Base-by-base conservation (phyloP, 2,888 invertebrate species). In the Mechanitis messenoides region DNA sequence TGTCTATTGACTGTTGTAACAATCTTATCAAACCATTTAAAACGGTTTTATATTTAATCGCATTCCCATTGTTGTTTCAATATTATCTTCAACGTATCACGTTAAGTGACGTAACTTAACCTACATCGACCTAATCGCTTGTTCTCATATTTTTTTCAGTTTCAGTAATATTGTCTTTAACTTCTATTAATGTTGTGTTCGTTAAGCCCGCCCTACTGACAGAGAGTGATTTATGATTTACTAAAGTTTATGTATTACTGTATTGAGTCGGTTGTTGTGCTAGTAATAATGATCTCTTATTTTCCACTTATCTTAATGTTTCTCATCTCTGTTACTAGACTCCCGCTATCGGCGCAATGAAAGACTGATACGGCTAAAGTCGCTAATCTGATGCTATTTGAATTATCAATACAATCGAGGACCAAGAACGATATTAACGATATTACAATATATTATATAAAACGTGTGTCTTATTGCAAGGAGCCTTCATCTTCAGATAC, bases 351-450 rank as follows among this genome's bases (percentile, higher is more conserved):
- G 35, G 28, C 28, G 35, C 38, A 54, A 50, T 45, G 50, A 9
- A 61, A 66, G 64, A 61, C 66, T 66, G 66, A 66, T 66, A 64
- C 56, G 53, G 20, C 42, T 42, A 56, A 45, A 3, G 45, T 57
- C 45, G 47, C 20, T 45, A 50, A 56, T 42, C 50, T 47, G 57
- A 31, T 45, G 55, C 59, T 53, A 58, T 61, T 59, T 55, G 55
- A 59, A 60, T 58, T 45, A 60, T 50, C 50, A 50, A 42, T 56
- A 38, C 54, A 46, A 38, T 58, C 56, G 38, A 57, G 59, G 63
- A 38, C 62, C 66, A 66, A 63, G 60, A 53, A 47, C n/a, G 45
- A 60, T 50, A 60, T 45, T n/a, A 42, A 45, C 56, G 55, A 58
- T 55, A 65, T 60, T 62, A 59, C 3, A 33, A 46, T 12, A 58